Percentiles rank a stretch among this genome's conserved stretches.
Conservation (phyloP, 2,888 invertebrate genomes). For the Stenchaetothrips biformis region DNA sequence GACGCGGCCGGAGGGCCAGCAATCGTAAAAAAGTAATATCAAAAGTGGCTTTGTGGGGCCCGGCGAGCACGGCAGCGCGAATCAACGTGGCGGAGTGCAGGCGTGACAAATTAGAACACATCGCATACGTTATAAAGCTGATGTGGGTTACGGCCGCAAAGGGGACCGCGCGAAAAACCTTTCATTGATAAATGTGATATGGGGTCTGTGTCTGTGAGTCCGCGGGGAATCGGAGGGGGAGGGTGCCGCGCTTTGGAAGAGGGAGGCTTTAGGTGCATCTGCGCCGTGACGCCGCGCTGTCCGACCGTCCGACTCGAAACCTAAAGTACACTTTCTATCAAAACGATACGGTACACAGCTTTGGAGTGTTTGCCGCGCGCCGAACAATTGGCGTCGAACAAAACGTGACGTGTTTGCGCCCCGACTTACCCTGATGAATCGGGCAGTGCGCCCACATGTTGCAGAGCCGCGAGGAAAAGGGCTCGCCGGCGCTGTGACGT, state of each 20-base stretch:
- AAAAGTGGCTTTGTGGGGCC: background rate
- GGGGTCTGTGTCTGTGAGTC: background rate
- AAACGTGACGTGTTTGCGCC: too few species aligned
- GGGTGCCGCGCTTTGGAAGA: background rate
- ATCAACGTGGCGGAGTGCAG: background rate
- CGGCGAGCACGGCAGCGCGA: background rate
- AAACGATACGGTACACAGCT: too few species aligned
- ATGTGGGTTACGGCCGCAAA: slow-evolving; percentile 3
- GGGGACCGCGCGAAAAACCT: background rate
- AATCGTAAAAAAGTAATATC: background rate
- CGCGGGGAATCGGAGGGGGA: background rate
- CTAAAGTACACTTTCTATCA: too few species aligned
- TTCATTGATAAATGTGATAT: slow-evolving; percentile 19
- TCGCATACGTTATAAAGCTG: slow-evolving; percentile 21
- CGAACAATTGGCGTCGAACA: too few species aligned
- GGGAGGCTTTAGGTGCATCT: too few species aligned
- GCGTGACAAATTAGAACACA: slow-evolving; percentile 23
- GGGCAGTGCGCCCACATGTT: too few species aligned
- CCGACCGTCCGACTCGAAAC: too few species aligned
- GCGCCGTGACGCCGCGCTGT: too few species aligned
- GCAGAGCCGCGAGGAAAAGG: too few species aligned
- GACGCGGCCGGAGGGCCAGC: background rate
- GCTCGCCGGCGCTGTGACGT: too few species aligned
- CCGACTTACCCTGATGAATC: too few species aligned
- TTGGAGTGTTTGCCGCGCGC: too few species aligned